Base-by-base conservation (phyloP, 2,797 vertebrate genomes). In the Babyrousa celebensis region DNA sequence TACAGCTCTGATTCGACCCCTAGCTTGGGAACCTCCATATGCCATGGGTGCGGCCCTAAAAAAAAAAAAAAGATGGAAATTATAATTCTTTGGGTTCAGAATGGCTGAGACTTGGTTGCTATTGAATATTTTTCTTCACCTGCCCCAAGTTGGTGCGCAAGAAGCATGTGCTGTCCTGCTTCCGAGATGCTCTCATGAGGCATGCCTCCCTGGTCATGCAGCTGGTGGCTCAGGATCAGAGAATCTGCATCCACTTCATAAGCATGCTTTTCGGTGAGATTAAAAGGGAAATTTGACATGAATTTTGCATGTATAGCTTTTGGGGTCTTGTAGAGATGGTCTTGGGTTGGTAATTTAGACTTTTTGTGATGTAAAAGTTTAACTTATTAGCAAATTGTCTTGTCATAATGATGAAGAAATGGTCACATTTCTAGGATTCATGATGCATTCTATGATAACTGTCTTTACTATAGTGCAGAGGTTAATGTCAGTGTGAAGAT, bases 221-320 rank as follows among this genome's bases (percentile, higher is more conserved):
- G 96, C 98, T 99, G 94, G 97, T 99, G 89, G 98, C 96, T 15
- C 98, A 98, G 48, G 99, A 99, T 25, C 98, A 98, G 89, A 98
- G 98, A 94, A 98, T 99, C 91, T 99, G 98, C 95, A 18, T 98
- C 17, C 99, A 98, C 90, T 99, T 99, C 86, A 98, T 98, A 95
- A 98, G 97, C 71, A 98, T 98, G 52, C 97, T 99, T 48, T 98
- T 99, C 65, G 99, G 99, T 99, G 92, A 97, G 97, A 43, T 63
- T 67, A 18, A 40, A 65, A 43, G 75, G 84, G 68, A 62, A 90
- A 48, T 23, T 67, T 83, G 65, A n/a, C n/a, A 20, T 80, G 60
- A 71, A 40, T 63, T 93, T 91, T 95, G 40, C 23, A 16, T 52
- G 32, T 54, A 18, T n/a, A 65, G 58, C 54, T 68, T 94, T 67